Conservation (phyloP, 2,888 invertebrate species). For the Sceliomorpha sp. region DNA sequence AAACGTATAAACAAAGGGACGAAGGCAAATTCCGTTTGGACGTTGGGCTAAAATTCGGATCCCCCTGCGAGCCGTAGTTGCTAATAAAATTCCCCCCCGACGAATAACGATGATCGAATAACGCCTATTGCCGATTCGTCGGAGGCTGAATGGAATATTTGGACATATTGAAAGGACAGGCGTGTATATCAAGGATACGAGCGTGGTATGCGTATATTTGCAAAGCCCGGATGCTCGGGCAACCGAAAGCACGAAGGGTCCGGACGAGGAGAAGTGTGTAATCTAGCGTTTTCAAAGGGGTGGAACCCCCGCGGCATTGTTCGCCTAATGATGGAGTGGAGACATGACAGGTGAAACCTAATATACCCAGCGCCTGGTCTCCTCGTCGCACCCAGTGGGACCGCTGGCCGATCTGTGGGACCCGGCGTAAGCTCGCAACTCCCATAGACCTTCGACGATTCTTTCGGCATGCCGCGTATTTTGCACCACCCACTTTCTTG, state of each 20-base stretch:
- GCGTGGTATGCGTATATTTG: conserved; percentile 56
- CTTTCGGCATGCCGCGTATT: conserved; percentile 44
- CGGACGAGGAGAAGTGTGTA: conserved; percentile 61
- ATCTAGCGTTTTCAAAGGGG: conserved; percentile 69
- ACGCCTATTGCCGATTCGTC: too few relatives aligned
- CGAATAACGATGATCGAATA: too few relatives aligned
- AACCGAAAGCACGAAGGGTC: conserved; percentile 48
- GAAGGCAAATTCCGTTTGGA: too few relatives aligned
- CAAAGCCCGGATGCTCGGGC: conserved; percentile 61
- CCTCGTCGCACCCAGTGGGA: conserved; percentile 56
- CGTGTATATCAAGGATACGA: conserved; percentile 7
- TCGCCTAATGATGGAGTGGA: conserved; percentile 77
- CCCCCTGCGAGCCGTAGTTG: too few relatives aligned
- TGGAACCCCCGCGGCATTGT: conserved; percentile 72
- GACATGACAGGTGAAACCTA: conserved; percentile 78
- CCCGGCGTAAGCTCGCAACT: conserved; percentile 58
- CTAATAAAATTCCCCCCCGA: too few relatives aligned
- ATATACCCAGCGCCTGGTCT: conserved; percentile 64
- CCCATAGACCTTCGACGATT: conserved; percentile 65
- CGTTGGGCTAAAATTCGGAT: too few relatives aligned
- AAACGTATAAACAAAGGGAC: too few relatives aligned
- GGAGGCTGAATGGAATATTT: too few relatives aligned
- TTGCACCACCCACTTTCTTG: conserved; percentile 46
- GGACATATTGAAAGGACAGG: background rate
- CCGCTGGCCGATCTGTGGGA: conserved; percentile 56